A percentile compares a stretch with the other conserved stretches of the same genome.
These are phyloP conservation scores for Amazona vittata DNA, from an alignment of 2,113 vertebrate species.

Conservation along the genomic window DNA sequence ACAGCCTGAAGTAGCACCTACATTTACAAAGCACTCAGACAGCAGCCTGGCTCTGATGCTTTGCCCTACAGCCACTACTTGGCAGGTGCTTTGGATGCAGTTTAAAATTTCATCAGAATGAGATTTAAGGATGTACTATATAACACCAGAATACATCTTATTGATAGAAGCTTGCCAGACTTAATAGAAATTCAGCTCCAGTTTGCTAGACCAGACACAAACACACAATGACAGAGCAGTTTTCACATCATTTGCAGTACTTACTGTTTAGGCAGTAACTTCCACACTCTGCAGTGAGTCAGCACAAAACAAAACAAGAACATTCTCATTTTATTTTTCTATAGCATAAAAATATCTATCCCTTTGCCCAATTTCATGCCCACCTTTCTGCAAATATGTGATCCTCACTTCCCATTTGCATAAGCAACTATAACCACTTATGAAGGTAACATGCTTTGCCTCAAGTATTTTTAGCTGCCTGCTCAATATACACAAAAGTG, in stretches of 20 bases:
- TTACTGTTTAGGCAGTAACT: slow-evolving; percentile 98
- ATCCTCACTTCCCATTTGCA: background rate
- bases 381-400: background rate
- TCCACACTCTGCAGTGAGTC: slow-evolving; percentile 89
- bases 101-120: background rate
- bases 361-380: background rate
- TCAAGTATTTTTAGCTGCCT: background rate
- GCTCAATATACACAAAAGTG: background rate
- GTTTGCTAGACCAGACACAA: background rate
- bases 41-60: background rate
- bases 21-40: background rate
- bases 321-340: slow-evolving; percentile 48
- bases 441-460: background rate
- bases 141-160: background rate
- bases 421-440: background rate
- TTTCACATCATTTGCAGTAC: slow-evolving; percentile 67
- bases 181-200: background rate
- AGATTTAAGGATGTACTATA: background rate
- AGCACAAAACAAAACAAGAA: slow-evolving; percentile 80
- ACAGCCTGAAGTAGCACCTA: background rate
- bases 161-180: background rate
- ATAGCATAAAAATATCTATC: background rate
- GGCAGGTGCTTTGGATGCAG: background rate
- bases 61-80: background rate
- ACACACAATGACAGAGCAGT: background rate